Evolutionary conservation across 1,140 invertebrate genomes (phyloP), one percentile per base, ranked within the genome.

Genomic region (Drosophila sturtevanti): DNA sequence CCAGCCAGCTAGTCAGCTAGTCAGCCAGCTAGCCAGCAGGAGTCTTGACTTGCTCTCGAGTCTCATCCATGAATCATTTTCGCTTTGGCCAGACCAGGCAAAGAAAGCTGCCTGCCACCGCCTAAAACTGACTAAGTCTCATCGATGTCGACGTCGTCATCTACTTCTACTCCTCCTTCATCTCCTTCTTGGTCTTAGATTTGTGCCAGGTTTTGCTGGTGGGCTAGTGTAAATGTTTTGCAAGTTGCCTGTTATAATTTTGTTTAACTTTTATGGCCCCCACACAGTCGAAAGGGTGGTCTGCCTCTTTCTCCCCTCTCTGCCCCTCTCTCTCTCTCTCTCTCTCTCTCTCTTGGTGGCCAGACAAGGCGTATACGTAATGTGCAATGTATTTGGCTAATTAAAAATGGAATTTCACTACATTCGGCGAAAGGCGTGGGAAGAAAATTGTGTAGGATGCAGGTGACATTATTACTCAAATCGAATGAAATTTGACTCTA

Each of bases 1-100:
- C 82, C 82, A 86, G 82, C 82, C 35, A 66, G 63, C 63, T 68
- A 74, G 41, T 10, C 37, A 80, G 48, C 63, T 54, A 75, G 67
- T 68, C 51, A 72, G 64, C 68, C 82, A 86, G 82, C 82, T 82
- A 86, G 82, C 82, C 82, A 86, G 82, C 82, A 86, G 82, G 82
- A 86, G 82, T 87, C 72, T 61, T 55, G 63, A 54, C 63, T 51
- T 48, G 41, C 67, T 59, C 59, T 63, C 58, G 65, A 58, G 67
- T 44, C 68, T 65, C 64, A 72, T 63, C 56, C 78, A 89, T 89
- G 84, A 89, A 89, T 89, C 84, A 89, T 89, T 84, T 84, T 79
- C 68, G 48, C 71, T 75, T 48, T 67, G 63, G 41, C 52, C 52
- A 31, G 52, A 31, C 24, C 54, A 35, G 61, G 76, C 70, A 81